Conservation (phyloP, 1,140 invertebrate species). For the Gonioctena quinquepunctata region DNA sequence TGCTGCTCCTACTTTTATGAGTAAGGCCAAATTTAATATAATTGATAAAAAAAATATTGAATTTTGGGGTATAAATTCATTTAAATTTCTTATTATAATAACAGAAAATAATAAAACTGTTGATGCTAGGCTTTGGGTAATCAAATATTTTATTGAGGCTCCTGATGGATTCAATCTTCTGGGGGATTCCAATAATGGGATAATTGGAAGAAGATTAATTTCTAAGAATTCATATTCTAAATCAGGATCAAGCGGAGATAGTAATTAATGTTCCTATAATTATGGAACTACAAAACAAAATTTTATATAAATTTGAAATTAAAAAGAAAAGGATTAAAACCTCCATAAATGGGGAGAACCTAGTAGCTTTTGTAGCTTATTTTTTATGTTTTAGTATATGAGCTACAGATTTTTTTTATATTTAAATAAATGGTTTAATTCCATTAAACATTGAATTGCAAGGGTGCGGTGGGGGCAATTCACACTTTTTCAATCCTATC, state of each 20-base stretch:
- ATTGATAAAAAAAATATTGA: constrained; percentile 38
- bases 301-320: constrained; percentile 56
- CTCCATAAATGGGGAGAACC: constrained; percentile 59
- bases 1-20: constrained; percentile 57
- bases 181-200: constrained; percentile 55
- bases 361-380: constrained; percentile 59
- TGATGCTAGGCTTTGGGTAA: constrained; percentile 58
- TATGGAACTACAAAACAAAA: constrained; percentile 57
- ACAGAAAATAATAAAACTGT: constrained; percentile 56
- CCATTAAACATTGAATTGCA: constrained; percentile 56
- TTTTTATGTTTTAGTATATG: constrained; percentile 61
- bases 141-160: constrained; percentile 60
- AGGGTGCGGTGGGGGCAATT: constrained; percentile 10
- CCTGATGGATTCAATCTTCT: constrained; percentile 56
- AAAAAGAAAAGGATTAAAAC: constrained; percentile 57
- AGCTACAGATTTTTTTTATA: constrained; percentile 62
- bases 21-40: constrained; percentile 48
- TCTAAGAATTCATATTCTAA: constrained; percentile 61
- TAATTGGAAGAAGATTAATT: constrained; percentile 61
- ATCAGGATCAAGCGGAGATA: constrained; percentile 58
- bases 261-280: constrained; percentile 58
- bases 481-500: constrained; percentile 60
- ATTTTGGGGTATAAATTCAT: constrained; percentile 34
- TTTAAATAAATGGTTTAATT: constrained; percentile 60
- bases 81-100: constrained; percentile 53